A percentile compares a stretch with the other conserved stretches of the same genome.
Conservation (phyloP, 2,113 vertebrate genomes). For the Axis porcinus region DNA sequence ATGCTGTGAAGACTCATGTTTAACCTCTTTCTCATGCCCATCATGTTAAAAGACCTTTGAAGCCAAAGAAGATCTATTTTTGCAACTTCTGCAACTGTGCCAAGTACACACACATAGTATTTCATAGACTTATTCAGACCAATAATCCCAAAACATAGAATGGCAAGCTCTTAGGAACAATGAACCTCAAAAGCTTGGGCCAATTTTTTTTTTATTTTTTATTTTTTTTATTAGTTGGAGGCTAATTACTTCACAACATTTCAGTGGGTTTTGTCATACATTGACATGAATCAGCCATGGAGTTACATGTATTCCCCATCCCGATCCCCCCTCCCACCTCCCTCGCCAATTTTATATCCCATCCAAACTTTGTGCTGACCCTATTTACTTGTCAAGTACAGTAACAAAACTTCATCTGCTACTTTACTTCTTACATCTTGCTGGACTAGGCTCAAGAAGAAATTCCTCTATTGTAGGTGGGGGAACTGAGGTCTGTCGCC, state of each 20-base stretch:
- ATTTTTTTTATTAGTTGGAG: too few species aligned
- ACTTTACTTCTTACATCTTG: neutral
- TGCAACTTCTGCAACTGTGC: neutral
- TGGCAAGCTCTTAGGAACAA: neutral
- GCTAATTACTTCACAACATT: too few species aligned
- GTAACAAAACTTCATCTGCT: neutral
- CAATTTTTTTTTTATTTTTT: neutral
- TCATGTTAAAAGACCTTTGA: neutral
- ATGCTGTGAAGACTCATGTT: neutral
- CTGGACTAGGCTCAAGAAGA: neutral
- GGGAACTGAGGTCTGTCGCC: neutral
- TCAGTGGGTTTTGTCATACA: too few species aligned
- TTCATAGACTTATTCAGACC: neutral
- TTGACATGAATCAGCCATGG: too few species aligned
- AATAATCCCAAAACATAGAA: neutral
- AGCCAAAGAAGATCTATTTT: neutral
- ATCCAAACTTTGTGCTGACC: neutral
- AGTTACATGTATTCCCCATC: too few species aligned
- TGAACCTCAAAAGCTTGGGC: neutral
- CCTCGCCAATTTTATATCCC: neutral
- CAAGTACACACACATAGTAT: neutral
- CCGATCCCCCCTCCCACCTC: too few species aligned
- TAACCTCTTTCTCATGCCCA: neutral
- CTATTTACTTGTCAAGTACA: neutral
- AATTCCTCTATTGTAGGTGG: accelerated